These are phyloP conservation scores for Zygaena filipendulae DNA, from an alignment of 2,888 invertebrate species.

Conservation along the genomic window DNA sequence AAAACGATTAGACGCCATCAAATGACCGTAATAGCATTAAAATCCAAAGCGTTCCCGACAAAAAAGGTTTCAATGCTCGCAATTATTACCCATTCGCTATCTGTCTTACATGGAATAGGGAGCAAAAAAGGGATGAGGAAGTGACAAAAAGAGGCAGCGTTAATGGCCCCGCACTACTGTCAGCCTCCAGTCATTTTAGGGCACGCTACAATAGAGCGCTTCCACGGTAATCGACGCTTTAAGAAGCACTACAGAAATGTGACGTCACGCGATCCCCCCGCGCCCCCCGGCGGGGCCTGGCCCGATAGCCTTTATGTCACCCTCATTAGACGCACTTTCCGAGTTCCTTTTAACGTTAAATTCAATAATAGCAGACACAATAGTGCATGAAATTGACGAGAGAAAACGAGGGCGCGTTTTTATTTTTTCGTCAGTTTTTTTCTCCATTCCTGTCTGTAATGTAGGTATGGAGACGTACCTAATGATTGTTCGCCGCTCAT, in stretches of 20 bases:
- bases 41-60: too few relatives aligned
- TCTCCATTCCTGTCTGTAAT: too few relatives aligned
- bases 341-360: conserved; percentile 29
- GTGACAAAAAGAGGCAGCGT: conserved; percentile 47
- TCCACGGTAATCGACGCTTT: conserved; percentile 47
- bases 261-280: too few relatives aligned
- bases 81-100: conserved; percentile 60
- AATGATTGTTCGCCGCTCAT: too few relatives aligned
- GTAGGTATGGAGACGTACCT: too few relatives aligned
- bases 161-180: conserved; percentile 42
- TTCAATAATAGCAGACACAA: conserved; percentile 20
- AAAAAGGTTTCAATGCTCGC: conserved; percentile 52
- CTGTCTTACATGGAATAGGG: conserved; percentile 47
- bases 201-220: conserved; percentile 44
- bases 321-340: conserved; percentile 40
- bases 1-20: too few relatives aligned
- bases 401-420: too few relatives aligned
- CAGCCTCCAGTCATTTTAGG: conserved; percentile 39
- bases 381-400: too few relatives aligned
- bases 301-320: conserved; percentile 34
- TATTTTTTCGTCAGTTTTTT: too few relatives aligned
- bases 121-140: conserved; percentile 39
- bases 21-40: too few relatives aligned
- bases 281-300: conserved; percentile 31
- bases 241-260: conserved; percentile 35